These are phyloP conservation scores for Agrypnia vestita DNA, from an alignment of 1,140 invertebrate genomes.

Conservation along the genomic window DNA sequence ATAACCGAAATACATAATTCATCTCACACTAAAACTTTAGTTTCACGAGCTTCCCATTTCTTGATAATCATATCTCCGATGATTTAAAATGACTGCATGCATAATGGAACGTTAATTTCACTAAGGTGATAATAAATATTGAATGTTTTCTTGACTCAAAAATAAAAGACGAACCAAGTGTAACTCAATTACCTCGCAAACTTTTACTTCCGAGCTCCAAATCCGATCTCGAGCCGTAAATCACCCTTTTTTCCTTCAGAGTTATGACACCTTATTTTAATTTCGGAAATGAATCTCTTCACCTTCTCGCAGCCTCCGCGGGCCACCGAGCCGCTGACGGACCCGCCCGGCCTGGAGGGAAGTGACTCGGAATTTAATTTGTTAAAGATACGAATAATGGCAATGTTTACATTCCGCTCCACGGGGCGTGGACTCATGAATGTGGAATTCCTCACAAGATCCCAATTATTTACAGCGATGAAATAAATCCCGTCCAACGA, in stretches of 20 bases:
- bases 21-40: no score
- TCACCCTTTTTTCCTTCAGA: conserved; percentile 40
- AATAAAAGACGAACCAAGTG: conserved; percentile 12
- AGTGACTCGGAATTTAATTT: conserved; percentile 61
- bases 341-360: conserved; percentile 50
- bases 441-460: conserved; percentile 45
- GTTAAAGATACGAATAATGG: conserved; percentile 61
- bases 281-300: conserved; percentile 59
- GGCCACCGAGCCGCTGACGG: conserved; percentile 22
- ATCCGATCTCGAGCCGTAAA: conserved; percentile 33
- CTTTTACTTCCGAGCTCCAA: conserved; percentile 24
- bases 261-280: conserved; percentile 59
- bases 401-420: conserved; percentile 60
- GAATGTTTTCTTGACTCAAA: conserved; percentile 31
- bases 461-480: conserved; percentile 61
- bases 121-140: conserved; percentile 36
- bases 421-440: conserved; percentile 36
- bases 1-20: no score
- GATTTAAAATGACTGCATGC: background rate
- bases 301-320: conserved; percentile 37
- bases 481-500: conserved; percentile 61
- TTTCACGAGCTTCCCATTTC: no score
- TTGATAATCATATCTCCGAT: background rate
- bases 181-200: conserved; percentile 34
- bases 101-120: conserved; percentile 28